Evolutionary conservation across 2,113 vertebrate genomes (phyloP).

Genomic region (Seriola aureovittata): DNA sequence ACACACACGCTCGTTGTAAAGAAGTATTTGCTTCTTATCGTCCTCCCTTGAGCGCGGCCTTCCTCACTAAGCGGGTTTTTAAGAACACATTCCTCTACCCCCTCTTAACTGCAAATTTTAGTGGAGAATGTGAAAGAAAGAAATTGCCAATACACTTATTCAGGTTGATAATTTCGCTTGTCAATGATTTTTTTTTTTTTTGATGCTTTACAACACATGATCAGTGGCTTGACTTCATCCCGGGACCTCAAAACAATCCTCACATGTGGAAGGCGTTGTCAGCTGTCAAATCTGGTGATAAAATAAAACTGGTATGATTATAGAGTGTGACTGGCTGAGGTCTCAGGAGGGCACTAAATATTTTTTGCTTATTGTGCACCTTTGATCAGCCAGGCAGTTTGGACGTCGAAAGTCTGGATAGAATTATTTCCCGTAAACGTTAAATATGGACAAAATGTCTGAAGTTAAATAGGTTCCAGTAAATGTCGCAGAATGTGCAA

Average conservation of each 20-base stretch:
- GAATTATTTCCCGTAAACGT: slow-evolving; percentile 47
- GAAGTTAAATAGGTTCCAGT: slow-evolving; percentile 48
- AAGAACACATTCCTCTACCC: background rate
- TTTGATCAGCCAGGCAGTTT: slow-evolving; percentile 66
- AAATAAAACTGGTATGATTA: slow-evolving; percentile 59
- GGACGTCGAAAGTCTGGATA: slow-evolving; percentile 19
- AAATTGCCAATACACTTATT: background rate
- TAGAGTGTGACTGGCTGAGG: slow-evolving; percentile 12
- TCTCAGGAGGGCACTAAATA: slow-evolving; percentile 41
- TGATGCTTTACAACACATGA: background rate
- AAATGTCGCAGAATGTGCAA: slow-evolving; percentile 26
- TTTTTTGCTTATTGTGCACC: slow-evolving; percentile 38
- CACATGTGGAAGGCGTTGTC: slow-evolving; percentile 52
- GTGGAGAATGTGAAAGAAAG: background rate
- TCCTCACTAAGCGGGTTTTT: background rate
- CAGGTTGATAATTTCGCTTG: background rate
- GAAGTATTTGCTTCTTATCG: slow-evolving; percentile 1
- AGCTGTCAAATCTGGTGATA: slow-evolving; percentile 57
- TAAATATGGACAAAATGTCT: slow-evolving; percentile 32
- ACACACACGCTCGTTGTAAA: background rate
- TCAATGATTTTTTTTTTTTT: background rate
- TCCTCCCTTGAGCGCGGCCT: background rate
- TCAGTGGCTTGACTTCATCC: slow-evolving; percentile 14
- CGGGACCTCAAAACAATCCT: background rate
- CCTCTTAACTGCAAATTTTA: background rate